Conservation (phyloP, 2,113 vertebrate genomes). For the Nanorana parkeri region DNA sequence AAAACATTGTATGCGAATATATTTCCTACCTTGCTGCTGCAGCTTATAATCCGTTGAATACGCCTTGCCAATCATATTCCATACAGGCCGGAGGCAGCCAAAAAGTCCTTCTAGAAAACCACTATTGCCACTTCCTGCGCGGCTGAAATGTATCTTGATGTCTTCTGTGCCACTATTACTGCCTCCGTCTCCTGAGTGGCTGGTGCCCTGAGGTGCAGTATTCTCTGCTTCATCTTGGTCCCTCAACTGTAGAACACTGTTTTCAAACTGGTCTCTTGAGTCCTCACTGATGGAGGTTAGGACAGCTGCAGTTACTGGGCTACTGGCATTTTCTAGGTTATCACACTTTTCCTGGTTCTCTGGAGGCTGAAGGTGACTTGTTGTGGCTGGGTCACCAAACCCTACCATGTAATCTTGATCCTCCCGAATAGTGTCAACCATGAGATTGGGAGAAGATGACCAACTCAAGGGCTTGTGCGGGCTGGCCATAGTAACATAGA, state of each 20-base stretch:
- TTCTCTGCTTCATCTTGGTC: slow-evolving; percentile 87
- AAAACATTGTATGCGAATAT: not conserved
- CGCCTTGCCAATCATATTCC: slow-evolving; percentile 98
- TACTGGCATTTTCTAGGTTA: slow-evolving; percentile 66
- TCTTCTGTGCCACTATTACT: slow-evolving; percentile 73
- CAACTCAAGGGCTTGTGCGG: slow-evolving; percentile 91
- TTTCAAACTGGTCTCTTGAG: slow-evolving; percentile 91
- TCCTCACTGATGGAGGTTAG: slow-evolving; percentile 87
- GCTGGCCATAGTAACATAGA: slow-evolving; percentile 91
- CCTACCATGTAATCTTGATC: slow-evolving; percentile 72
- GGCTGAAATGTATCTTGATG: slow-evolving; percentile 93
- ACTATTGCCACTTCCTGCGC: slow-evolving; percentile 79
- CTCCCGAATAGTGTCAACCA: slow-evolving; percentile 85
- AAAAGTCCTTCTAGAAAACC: slow-evolving; percentile 98
- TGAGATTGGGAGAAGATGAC: slow-evolving; percentile 83
- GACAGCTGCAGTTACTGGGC: slow-evolving; percentile 78
- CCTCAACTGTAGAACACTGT: slow-evolving; percentile 93
- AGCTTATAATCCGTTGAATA: slow-evolving; percentile 98
- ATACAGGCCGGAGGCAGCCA: slow-evolving; percentile 92
- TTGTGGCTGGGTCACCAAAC: slow-evolving; percentile 71
- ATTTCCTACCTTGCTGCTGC: slow-evolving; percentile 91
- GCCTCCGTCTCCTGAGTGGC: slow-evolving; percentile 75
- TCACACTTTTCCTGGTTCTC: slow-evolving; percentile 83
- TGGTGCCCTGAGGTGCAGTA: slow-evolving; percentile 72
- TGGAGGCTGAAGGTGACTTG: slow-evolving; percentile 72